A percentile compares a stretch with the other conserved stretches of the same genome.
Evolutionary conservation across 2,113 vertebrate species (phyloP).

Genomic region (Sylvietta virens): DNA sequence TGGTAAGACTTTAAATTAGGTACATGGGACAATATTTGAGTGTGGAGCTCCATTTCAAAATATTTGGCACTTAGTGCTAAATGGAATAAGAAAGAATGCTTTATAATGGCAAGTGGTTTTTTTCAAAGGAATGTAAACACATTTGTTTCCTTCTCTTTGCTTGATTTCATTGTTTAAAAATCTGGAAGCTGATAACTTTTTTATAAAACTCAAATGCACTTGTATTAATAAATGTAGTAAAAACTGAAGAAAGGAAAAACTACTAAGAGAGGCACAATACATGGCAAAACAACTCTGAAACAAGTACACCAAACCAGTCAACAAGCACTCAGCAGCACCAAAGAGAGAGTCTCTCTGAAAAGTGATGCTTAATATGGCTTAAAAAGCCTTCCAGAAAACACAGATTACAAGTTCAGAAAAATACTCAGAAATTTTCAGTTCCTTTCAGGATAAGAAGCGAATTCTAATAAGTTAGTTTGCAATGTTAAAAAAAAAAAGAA

Average conservation of each 20-base stretch:
- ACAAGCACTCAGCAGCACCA: not conserved
- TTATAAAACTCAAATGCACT: not conserved
- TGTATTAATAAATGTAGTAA: not conserved
- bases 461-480: not conserved
- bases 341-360: not conserved
- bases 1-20: not conserved
- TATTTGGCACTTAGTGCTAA: not conserved
- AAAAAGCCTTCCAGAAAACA: not conserved
- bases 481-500: not conserved
- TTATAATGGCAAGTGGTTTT: not conserved
- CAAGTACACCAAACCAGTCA: not conserved
- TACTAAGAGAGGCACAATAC: not conserved
- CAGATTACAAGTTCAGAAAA: not conserved
- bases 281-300: not conserved
- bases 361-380: not conserved
- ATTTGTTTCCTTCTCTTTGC: not conserved
- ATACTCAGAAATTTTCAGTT: not conserved
- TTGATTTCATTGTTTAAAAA: constrained; percentile 16
- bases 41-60: not conserved
- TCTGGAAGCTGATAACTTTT: not conserved
- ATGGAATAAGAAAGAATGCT: not conserved
- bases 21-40: not conserved
- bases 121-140: not conserved
- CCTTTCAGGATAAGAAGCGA: not conserved
- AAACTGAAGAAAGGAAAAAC: not conserved